A percentile compares a stretch with the other conserved stretches of the same genome.
Evolutionary conservation across 2,797 vertebrate genomes (phyloP).

Genomic region (Tarsius wallacei): DNA sequence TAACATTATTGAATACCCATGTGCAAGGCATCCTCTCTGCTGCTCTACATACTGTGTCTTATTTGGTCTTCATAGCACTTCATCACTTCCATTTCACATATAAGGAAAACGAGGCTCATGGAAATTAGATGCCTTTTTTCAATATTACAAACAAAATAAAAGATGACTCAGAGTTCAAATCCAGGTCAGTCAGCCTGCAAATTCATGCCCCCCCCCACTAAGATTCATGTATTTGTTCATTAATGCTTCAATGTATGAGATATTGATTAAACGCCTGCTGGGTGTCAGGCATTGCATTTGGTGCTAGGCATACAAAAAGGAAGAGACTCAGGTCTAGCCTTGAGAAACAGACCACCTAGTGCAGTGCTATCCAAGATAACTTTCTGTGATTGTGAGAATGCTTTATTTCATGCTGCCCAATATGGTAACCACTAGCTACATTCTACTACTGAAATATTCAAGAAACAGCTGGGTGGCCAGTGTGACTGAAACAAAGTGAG

Average conservation of each 20-base stretch:
- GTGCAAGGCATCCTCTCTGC: neutral
- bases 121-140: neutral
- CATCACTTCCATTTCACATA: conserved; percentile 23
- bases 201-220: neutral
- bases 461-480: neutral
- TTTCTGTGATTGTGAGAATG: neutral
- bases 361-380: neutral
- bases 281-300: neutral
- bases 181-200: neutral
- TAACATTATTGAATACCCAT: neutral
- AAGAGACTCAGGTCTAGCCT: neutral
- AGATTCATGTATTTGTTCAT: conserved; percentile 52
- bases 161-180: conserved; percentile 24
- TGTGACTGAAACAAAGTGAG: neutral
- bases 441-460: neutral
- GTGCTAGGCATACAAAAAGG: neutral
- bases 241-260: neutral
- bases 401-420: neutral
- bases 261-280: neutral
- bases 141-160: conserved; percentile 42
- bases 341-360: neutral
- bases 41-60: conserved; percentile 4
- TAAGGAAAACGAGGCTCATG: conserved; percentile 27
- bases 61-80: conserved; percentile 18
- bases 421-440: neutral